Base-by-base conservation (phyloP, 2,797 vertebrate species). In the Xenops minutus region DNA sequence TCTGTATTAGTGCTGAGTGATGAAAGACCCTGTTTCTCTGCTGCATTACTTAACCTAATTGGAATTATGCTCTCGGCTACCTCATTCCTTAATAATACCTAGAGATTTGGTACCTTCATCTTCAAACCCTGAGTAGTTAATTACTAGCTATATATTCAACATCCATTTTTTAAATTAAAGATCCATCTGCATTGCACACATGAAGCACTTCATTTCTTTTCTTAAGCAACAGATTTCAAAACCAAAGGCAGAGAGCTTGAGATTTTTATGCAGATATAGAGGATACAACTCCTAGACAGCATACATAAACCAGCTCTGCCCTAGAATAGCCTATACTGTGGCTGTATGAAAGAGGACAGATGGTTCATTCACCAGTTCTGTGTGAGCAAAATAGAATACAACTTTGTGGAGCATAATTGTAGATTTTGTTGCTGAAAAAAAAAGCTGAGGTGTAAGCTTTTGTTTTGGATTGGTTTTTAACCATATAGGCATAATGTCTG, bases 11-110 rank as follows among this genome's bases (percentile, higher is more conserved):
- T 20, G 43, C 32, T 74, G 56, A 85, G 61, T 66, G 83, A 89
- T 61, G 75, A 63, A 91, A 39, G 24, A 67, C 49, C 32, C 26
- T 80, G 37, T 69, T 91, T 61, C 43, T 30, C 44, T 73, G 48
- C 23, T 88, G 12, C 59, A 81, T 75, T 89, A 86, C 48, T 91
- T 94, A 87, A 54, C 48, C 26, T 89, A 87, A 92, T 54, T 88
- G 86, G 52, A 93, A 66, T 66, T 84, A 52, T 4, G 4, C 19
- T 86, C 27, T 83, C 86, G 80, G 49, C 39, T 91, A 62, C 49
- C 76, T 94, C 67, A 86, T 94, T 79, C 92, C 56, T 96, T 92
- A 95, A 88, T 87, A 91, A 94, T 74, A 77, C 14, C 17, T 30
- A 80, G 76, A 77, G 66, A 76, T 89, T 68, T 59, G 22, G 51